Base-by-base conservation (phyloP, 2,113 vertebrate genomes). In the Myxocyprinus asiaticus region DNA sequence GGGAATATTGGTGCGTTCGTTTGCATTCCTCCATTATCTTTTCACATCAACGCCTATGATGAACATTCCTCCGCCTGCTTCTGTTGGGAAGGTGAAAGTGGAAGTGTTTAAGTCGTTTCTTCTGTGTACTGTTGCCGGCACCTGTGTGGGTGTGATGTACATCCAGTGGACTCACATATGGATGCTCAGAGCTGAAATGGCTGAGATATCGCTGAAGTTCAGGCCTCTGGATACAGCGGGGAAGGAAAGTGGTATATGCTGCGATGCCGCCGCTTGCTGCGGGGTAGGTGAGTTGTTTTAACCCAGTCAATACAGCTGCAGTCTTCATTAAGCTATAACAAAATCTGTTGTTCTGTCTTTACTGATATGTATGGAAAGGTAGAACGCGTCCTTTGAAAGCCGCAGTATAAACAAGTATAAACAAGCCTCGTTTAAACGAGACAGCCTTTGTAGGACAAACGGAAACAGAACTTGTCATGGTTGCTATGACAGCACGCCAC, bases 91-190 rank as follows among this genome's bases (percentile, higher is more conserved):
- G 56, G 1, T 43, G 14, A 53, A 50, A 9, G 67, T 55, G 76
- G n/a, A n/a, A n/a, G n/a, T n/a, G n/a, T 50, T 58, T 15, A 65
- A 76, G 50, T 11, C 56, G 5, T 50, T 59, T 59, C 73, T 78
- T 3, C 10, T 74, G 55, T 76, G 33, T n/a, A n/a, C n/a, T n/a
- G n/a, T n/a, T n/a, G n/a, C n/a, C n/a, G n/a, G n/a, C 33, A 71
- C 76, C 48, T 85, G 80, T 51, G 75, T 82, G 8, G 44, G 22
- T 51, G 12, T 85, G 59, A 61, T 85, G 42, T 56, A 66, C 15
- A 9, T 85, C 0, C 84, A 88, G 48, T 81, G 58, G 56, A 68
- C 47, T 5, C 82, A 81, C 55, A 58, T 84, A 11, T 63, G 67
- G 66, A 68, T 72, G 11, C 77, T 88, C 62, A 69, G 73, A 33